Base-by-base conservation (phyloP, 2,797 vertebrate genomes). In the Florisuga fusca region DNA sequence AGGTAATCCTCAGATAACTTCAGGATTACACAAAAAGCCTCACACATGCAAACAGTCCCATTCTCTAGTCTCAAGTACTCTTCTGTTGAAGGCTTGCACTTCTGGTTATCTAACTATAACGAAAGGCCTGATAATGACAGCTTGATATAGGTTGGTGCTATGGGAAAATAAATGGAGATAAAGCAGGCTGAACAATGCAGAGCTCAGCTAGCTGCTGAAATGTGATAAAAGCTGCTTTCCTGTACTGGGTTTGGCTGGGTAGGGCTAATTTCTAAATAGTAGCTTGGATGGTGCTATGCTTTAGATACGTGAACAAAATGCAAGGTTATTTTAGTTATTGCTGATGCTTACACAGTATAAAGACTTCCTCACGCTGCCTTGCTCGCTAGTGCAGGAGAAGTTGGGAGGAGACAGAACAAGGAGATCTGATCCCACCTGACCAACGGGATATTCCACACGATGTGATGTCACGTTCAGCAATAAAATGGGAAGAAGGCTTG, bases 381-480 rank as follows among this genome's bases (percentile, higher is more conserved):
- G 1, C 29, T 61, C 18, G 31, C 21, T 57, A 73, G 57, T 36
- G 57, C 57, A 21, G 46, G 20, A 46, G 53, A 1, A 34, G 29
- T 0, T 15, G 20, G 18, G 48, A 64, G 31, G 17, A 18, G 16
- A 15, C 51, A 38, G 18, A 17, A 50, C 36, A 0, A 26, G 17
- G 25, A 55, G n/a, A 57, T 43, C 57, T 59, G 50, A 26, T 16
- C 36, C 13, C 33, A 48, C 0, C 20, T 61, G 29, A 69, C 14
- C 31, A 5, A 19, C 46, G 26, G 58, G 5, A 4, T 14, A 7
- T 23, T 2, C 33, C 12, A 6, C 5, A 18, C 12, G 15, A 0
- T 38, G 1, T 7, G 5, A 2, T 1, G 1, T 22, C 11, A 5
- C 12, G 36, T 21, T 82, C 25, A 45, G 31, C 6, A 4, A 20